Evolutionary conservation across 2,888 invertebrate genomes (phyloP), one percentile per base, ranked within the genome.

Genomic region (Villa cingulata): DNA sequence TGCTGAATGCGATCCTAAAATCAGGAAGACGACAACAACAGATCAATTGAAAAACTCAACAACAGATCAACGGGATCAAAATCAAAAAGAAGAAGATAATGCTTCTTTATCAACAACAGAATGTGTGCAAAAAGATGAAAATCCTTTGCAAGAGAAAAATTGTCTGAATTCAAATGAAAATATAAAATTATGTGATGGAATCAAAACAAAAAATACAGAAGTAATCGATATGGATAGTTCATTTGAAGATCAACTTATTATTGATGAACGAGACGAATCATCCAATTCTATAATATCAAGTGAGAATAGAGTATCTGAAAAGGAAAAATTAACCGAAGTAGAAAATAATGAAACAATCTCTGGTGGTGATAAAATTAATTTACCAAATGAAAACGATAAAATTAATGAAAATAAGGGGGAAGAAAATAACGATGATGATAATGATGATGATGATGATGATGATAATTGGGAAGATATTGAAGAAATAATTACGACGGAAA

Each of bases 401-500:
- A 32, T 12, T 4, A 12, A 9, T 12, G 29, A 32, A 32, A 12
- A 4, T 6, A 9, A 32, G 12, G 23, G 4, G 9, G 36, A 3
- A 15, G 27, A 16, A n/a, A 19, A 20, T 20, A 19, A 7, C 9
- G 27, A 15, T 23, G 45, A 45, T 34, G 36, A 16, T 18, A 43
- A 47, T 18, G 45, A 32, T 29, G 41, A 34, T 37, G n/a, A 50
- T 29, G 58, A 61, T 20, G 60, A 62, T 38, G 59, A 62, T 45
- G 60, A 59, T 16, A 56, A 59, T 42, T 63, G 62, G 62, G 62
- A 61, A 51, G 61, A 62, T 53, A 60, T 62, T 48, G 61, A 63
- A 51, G 57, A 58, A n/a, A 56, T 49, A n/a, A 37, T 48, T 39
- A 12, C 48, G 29, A 16, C 41, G 12, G 37, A 42, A 16, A 16